Percentiles rank a stretch among this genome's conserved stretches.
Evolutionary conservation across 2,888 invertebrate species (phyloP).

Genomic region (Mesoligia furuncula): DNA sequence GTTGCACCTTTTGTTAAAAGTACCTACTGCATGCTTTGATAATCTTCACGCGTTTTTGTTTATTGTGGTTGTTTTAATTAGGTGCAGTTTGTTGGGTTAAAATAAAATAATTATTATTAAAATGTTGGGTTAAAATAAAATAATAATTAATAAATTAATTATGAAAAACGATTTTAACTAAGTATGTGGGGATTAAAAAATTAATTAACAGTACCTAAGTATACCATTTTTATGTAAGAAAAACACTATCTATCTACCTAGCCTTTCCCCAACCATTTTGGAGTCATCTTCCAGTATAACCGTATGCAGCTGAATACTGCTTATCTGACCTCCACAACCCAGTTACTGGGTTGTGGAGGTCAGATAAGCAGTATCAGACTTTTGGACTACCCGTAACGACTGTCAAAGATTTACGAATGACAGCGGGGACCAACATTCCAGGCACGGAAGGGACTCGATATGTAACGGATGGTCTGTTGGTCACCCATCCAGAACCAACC

Average conservation of each 20-base stretch:
- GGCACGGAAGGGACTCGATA: neutral
- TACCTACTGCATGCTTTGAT: conserved; percentile 19
- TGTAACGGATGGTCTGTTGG: neutral
- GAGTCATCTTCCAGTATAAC: neutral
- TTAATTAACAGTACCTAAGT: neutral
- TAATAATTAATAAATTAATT: neutral
- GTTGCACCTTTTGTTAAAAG: conserved; percentile 50
- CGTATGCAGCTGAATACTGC: neutral
- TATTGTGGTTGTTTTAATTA: conserved; percentile 14
- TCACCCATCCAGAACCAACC: neutral
- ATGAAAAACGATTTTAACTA: neutral
- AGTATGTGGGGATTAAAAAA: neutral
- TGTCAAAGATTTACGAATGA: neutral
- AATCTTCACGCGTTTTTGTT: conserved; percentile 34
- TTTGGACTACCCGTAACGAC: neutral
- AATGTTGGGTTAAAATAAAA: neutral
- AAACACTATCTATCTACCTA: too few relatives aligned
- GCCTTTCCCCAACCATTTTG: neutral
- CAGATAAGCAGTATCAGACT: too few relatives aligned
- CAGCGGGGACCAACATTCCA: neutral
- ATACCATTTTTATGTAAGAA: neutral
- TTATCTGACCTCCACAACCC: neutral
- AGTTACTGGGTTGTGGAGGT: too few relatives aligned
- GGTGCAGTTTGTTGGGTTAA: neutral
- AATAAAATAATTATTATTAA: neutral